Evolutionary conservation across 2,113 vertebrate genomes (phyloP), one percentile per base, ranked within the genome.

Genomic region (Murina feae): DNA sequence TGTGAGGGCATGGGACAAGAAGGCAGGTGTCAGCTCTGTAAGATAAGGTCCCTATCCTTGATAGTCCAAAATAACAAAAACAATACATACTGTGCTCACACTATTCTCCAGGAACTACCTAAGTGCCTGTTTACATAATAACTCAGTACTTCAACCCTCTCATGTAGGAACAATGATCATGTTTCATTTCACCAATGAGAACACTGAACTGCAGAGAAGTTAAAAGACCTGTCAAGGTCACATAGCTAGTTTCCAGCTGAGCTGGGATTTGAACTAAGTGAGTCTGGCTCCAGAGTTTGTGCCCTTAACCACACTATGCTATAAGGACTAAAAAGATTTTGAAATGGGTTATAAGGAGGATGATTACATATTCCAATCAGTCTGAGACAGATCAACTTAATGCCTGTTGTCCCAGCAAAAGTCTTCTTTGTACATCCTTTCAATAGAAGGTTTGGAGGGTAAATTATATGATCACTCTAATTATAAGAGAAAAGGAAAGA

Each of bases 401-500:
- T 53, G 39, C 10, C 47, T 86, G 3, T 47, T 71, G 17, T 66
- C 44, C 47, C 14, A 23, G 42, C 20, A 23, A 65, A 94, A 63
- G 5, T 58, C 55, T 83, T 66, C 58, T 9, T 28, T 35, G 63
- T 79, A 72, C 5, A 9, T 23, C 3, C 9, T 96, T 80, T 69
- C 16, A 90, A 20, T 21, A 51, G 80, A 94, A 87, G 30, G 13
- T 68, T 78, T 90, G 68, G 69, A 96, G 69, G 71, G 89, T 68
- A 72, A 91, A 87, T 87, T 92, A 89, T 30, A 63, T 60, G 14
- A 69, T 65, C 51, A 47, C 37, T 32, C 18, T 80, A 55, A 83
- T 66, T 89, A 89, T n/a, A 82, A 93, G 35, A 93, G 21, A 80
- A 87, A 81, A 10, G 60, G n/a, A 91, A 76, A 21, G 75, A 47